Evolutionary conservation across 2,797 vertebrate genomes (phyloP).

Genomic region (Natrix natrix): DNA sequence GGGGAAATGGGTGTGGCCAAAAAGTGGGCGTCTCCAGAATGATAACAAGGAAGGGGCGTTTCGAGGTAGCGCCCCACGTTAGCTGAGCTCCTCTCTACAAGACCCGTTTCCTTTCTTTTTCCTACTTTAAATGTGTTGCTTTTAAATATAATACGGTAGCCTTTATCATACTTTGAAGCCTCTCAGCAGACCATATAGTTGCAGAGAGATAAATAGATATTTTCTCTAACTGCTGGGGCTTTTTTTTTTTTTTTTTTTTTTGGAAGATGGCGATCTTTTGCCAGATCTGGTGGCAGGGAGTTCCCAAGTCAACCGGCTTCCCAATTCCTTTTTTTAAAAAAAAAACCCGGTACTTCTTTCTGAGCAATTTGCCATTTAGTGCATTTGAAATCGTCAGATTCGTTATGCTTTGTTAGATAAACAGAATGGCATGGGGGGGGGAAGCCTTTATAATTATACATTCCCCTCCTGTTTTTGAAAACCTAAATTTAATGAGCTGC

Average conservation of each 20-base stretch:
- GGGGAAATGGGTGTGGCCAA: background rate
- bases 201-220: background rate
- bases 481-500: slow-evolving; percentile 44
- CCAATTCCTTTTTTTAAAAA: background rate
- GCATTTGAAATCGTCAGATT: slow-evolving; percentile 44
- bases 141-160: background rate
- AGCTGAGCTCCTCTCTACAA: background rate
- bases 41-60: background rate
- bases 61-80: background rate
- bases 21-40: background rate
- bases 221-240: background rate
- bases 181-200: background rate
- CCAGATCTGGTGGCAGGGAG: background rate
- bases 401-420: slow-evolving; percentile 45
- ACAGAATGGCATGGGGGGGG: background rate
- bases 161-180: background rate
- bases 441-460: slow-evolving; percentile 42
- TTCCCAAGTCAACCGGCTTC: background rate
- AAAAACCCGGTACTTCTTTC: background rate
- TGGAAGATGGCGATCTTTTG: background rate
- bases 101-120: background rate
- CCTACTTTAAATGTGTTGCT: background rate
- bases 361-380: slow-evolving; percentile 40
- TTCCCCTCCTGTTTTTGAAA: slow-evolving; percentile 46
- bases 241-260: too few relatives aligned